Percentiles rank a stretch among this genome's conserved stretches.
Conservation (phyloP, 1,140 invertebrate genomes). For the Battus philenor region DNA sequence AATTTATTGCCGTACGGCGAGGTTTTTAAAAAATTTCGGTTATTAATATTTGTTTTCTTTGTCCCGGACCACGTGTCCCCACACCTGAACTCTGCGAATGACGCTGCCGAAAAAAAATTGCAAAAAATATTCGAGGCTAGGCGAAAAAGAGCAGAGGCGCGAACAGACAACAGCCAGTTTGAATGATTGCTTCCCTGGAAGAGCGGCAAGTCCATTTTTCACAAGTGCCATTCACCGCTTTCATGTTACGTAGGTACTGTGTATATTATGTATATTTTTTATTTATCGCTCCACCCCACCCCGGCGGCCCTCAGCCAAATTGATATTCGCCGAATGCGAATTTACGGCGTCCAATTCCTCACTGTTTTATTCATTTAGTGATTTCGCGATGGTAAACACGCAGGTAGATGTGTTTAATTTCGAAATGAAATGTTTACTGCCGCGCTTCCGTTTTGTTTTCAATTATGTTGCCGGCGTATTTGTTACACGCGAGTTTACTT, state of each 20-base stretch:
- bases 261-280: constrained; percentile 71
- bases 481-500: constrained; percentile 2
- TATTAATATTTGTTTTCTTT: constrained; percentile 74
- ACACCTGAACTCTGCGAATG: constrained; percentile 69
- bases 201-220: constrained; percentile 75
- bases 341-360: constrained; percentile 67
- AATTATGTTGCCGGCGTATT: constrained; percentile 32
- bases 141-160: constrained; percentile 69
- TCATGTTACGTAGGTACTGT: constrained; percentile 63
- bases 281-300: constrained; percentile 56
- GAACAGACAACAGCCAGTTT: constrained; percentile 74
- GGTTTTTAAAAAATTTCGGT: constrained; percentile 72
- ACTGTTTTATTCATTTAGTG: constrained; percentile 74
- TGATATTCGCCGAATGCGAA: constrained; percentile 71
- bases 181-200: constrained; percentile 75
- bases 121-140: constrained; percentile 56
- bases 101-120: constrained; percentile 68
- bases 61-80: constrained; percentile 65
- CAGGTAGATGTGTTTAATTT: constrained; percentile 74
- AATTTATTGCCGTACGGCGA: constrained; percentile 51
- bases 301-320: constrained; percentile 55
- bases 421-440: constrained; percentile 71
- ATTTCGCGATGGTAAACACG: constrained; percentile 67
- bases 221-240: constrained; percentile 74
- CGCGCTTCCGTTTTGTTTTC: constrained; percentile 64